phyloP scores from a whole-genome alignment of 2,888 invertebrate genomes.

The Megamerina dolium region DNA sequence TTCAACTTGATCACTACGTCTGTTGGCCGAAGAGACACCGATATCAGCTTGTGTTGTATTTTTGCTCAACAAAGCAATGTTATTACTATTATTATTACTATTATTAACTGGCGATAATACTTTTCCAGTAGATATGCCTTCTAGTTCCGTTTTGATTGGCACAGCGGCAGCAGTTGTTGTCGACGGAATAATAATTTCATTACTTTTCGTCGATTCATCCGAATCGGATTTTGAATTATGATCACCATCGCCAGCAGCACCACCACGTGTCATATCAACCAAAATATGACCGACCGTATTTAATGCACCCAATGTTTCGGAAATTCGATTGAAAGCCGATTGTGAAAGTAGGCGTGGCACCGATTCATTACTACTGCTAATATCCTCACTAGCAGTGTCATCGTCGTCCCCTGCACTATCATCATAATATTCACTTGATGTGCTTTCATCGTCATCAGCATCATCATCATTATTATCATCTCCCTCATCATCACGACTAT shows the following conservation, averaged over 20 bases:
- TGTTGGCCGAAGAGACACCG: slow-evolving; percentile 21
- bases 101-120: slow-evolving; percentile 20
- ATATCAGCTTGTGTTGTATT: slow-evolving; percentile 2
- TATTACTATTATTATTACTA: slow-evolving; percentile 12
- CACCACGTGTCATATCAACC: slow-evolving; percentile 68
- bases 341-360: slow-evolving; percentile 56
- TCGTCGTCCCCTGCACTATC: too few species aligned
- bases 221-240: slow-evolving; percentile 30
- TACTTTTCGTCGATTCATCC: neutral
- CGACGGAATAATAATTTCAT: neutral
- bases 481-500: slow-evolving; percentile 9
- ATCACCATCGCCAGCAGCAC: too few species aligned
- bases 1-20: slow-evolving; percentile 31
- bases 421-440: slow-evolving; percentile 36
- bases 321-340: slow-evolving; percentile 58
- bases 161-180: slow-evolving; percentile 10
- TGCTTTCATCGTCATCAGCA: slow-evolving; percentile 25
- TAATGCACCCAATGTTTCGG: slow-evolving; percentile 68
- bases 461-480: slow-evolving; percentile 21
- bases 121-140: slow-evolving; percentile 19
- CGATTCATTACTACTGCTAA: slow-evolving; percentile 34
- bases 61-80: neutral
- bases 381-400: slow-evolving; percentile 24
- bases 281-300: slow-evolving; percentile 81
- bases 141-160: slow-evolving; percentile 1